phyloP scores from a whole-genome alignment of 92 coral and sea anemone genomes.

The Zoanthus sociatus region DNA sequence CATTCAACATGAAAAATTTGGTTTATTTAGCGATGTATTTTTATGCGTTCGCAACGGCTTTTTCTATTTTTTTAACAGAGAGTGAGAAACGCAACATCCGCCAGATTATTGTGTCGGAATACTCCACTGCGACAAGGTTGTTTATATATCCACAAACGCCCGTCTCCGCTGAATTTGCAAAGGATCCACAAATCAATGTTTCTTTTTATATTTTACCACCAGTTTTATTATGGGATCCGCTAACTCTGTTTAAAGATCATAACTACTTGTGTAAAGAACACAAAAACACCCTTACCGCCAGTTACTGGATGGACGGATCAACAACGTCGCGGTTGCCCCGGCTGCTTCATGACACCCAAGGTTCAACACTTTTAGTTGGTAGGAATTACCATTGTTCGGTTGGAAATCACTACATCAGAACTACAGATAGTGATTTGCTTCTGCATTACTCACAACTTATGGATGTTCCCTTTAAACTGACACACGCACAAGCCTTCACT shows the following conservation, averaged over 20 bases:
- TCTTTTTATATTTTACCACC: not conserved
- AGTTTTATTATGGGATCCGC: too few species aligned
- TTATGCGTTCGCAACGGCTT: not conserved
- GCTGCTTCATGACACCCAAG: slow-evolving; percentile 32
- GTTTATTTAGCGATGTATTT: not conserved
- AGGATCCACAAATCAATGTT: not conserved
- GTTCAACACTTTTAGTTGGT: slow-evolving; percentile 31
- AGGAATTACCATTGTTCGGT: slow-evolving; percentile 41
- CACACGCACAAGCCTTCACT: slow-evolving; percentile 36
- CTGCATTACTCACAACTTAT: slow-evolving; percentile 16
- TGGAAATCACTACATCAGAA: slow-evolving; percentile 39
- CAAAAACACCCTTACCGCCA: not conserved
- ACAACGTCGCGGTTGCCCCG: slow-evolving; percentile 22
- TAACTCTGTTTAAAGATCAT: too few species aligned
- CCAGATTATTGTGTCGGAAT: not conserved
- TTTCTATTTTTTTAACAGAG: not conserved
- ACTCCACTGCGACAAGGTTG: not conserved
- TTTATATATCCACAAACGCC: not conserved
- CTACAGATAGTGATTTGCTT: slow-evolving; percentile 41
- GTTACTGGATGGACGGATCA: not conserved
- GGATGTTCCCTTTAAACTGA: slow-evolving; percentile 18
- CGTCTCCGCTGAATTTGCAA: not conserved
- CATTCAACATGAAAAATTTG: not conserved
- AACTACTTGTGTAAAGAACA: not conserved
- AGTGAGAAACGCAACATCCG: not conserved